A percentile compares a stretch with the other conserved stretches of the same genome.
phyloP scores from a whole-genome alignment of 2,888 invertebrate species.

The Hirtodrosophila trivittata region DNA sequence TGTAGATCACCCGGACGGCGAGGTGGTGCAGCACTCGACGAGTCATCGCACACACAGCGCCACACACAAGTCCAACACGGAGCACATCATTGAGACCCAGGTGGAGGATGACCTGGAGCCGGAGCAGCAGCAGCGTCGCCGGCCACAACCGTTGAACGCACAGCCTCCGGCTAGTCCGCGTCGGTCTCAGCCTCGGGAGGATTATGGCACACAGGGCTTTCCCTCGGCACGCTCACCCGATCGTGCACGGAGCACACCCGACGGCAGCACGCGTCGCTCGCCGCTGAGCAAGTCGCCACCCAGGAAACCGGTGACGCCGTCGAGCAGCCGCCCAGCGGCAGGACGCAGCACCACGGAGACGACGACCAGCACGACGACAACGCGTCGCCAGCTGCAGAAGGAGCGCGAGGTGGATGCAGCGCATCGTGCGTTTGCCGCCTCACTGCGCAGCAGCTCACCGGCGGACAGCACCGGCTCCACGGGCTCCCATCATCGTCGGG shows the following conservation, averaged over 20 bases:
- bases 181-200: conserved; percentile 52
- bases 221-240: conserved; percentile 58
- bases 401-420: conserved; percentile 86
- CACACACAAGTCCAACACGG: conserved; percentile 65
- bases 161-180: conserved; percentile 40
- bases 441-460: conserved; percentile 88
- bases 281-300: conserved; percentile 56
- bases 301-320: conserved; percentile 24
- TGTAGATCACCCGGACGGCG: conserved; percentile 58
- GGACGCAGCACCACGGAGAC: conserved; percentile 41
- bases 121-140: conserved; percentile 26
- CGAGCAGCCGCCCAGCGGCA: conserved; percentile 18
- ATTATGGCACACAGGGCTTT: conserved; percentile 65
- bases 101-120: conserved; percentile 35
- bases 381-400: conserved; percentile 72
- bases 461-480: conserved; percentile 84
- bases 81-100: conserved; percentile 62
- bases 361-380: conserved; percentile 31
- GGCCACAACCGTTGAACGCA: conserved; percentile 23
- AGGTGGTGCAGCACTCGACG: conserved; percentile 33
- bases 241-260: conserved; percentile 20
- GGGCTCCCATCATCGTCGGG: conserved; percentile 82
- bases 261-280: conserved; percentile 19
- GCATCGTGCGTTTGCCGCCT: conserved; percentile 90
- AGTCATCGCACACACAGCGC: conserved; percentile 24